Evolutionary conservation across 1,140 invertebrate genomes (phyloP).

Genomic region (Maniola jurtina): DNA sequence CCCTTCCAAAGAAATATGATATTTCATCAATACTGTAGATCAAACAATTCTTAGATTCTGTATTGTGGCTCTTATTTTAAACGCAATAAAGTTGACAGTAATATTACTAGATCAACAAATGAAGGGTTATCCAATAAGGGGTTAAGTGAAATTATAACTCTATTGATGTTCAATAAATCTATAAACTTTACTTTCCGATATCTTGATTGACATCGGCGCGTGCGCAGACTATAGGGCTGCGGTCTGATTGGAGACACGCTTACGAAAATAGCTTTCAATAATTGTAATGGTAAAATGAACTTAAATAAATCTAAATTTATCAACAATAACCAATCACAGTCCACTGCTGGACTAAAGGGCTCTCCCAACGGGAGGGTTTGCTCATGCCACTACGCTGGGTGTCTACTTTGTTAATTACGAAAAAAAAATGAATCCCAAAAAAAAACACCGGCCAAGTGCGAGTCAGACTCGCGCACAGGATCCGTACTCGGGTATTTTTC

Average conservation of each 20-base stretch:
- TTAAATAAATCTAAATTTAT: too few species aligned
- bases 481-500: too few species aligned
- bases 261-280: too few species aligned
- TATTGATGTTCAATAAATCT: constrained; percentile 34
- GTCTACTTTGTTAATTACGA: too few species aligned
- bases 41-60: background rate
- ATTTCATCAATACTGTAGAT: constrained; percentile 46
- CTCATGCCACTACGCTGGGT: too few species aligned
- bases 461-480: too few species aligned
- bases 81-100: background rate
- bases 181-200: constrained; percentile 2
- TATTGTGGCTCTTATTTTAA: background rate
- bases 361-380: too few species aligned
- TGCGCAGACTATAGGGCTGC: constrained; percentile 45
- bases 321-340: too few species aligned
- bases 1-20: constrained; percentile 56
- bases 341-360: too few species aligned
- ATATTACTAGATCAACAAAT: background rate
- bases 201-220: constrained; percentile 51
- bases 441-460: too few species aligned
- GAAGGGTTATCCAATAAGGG: constrained; percentile 32
- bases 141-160: constrained; percentile 55
- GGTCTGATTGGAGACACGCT: background rate
- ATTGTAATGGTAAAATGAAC: too few species aligned
- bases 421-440: too few species aligned